phyloP scores from a whole-genome alignment of 2,113 vertebrate genomes.

The Promerops cafer region DNA sequence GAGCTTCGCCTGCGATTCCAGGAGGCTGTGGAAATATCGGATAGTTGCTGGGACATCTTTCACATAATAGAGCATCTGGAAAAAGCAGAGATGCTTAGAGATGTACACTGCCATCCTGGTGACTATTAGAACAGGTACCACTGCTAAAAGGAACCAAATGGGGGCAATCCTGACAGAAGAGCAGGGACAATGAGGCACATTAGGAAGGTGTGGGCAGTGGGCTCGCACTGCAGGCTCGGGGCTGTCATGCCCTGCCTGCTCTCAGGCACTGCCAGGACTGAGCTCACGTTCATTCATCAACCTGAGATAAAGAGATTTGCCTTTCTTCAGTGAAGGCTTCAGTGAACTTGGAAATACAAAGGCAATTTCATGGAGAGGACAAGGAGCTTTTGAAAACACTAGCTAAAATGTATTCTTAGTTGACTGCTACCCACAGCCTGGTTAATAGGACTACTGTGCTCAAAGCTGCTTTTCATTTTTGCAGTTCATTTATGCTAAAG shows the following conservation, averaged over 20 bases:
- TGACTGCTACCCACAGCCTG: conserved; percentile 22
- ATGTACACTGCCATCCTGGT: background rate
- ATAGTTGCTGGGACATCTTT: conserved; percentile 79
- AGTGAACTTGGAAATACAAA: background rate
- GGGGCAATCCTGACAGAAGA: background rate
- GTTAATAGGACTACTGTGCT: conserved; percentile 20
- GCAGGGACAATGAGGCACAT: fast-evolving
- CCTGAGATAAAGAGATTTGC: background rate
- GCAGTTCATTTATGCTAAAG: conserved; percentile 24
- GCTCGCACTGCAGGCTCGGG: background rate
- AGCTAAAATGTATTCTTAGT: background rate
- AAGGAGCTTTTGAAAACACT: background rate
- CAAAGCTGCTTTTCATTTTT: conserved; percentile 33
- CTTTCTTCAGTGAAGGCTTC: background rate
- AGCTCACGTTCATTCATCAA: background rate
- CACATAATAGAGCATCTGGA: conserved; percentile 87
- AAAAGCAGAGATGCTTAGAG: background rate
- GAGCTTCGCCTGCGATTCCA: conserved; percentile 79
- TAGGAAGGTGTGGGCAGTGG: background rate
- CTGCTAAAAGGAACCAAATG: background rate
- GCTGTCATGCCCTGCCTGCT: background rate
- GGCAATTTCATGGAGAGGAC: background rate
- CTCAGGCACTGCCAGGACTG: background rate
- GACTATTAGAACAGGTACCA: background rate
- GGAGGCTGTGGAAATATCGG: conserved; percentile 81